Evolutionary conservation across 2,888 invertebrate species (phyloP).

Genomic region (Mylabris sibirica): DNA sequence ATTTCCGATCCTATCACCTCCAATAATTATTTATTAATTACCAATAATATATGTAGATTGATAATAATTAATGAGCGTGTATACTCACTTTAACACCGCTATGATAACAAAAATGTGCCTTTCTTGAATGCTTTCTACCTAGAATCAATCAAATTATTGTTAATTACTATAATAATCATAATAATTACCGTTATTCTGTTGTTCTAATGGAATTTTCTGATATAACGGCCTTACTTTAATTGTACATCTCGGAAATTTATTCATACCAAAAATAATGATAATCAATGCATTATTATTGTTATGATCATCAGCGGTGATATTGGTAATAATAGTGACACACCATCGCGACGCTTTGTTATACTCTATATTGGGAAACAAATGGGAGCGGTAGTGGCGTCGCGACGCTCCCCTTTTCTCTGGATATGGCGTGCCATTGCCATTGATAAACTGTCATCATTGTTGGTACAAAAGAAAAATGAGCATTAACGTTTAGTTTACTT

Average conservation of each 20-base stretch:
- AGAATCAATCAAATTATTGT: background rate
- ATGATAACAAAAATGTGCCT: conserved; percentile 21
- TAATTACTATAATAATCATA: background rate
- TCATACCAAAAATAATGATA: conserved; percentile 26
- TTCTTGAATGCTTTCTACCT: background rate
- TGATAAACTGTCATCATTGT: conserved; percentile 16
- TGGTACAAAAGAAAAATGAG: background rate
- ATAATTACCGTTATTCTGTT: background rate
- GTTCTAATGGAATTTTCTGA: background rate
- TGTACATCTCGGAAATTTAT: conserved; percentile 37
- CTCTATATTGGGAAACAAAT: conserved; percentile 28
- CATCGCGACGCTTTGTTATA: conserved; percentile 29
- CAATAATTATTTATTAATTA: conserved; percentile 36
- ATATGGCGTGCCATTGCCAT: conserved; percentile 25
- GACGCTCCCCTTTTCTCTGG: conserved; percentile 11
- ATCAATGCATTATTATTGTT: background rate
- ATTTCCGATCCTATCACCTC: conserved; percentile 52
- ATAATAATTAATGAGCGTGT: background rate
- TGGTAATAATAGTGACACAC: conserved; percentile 15
- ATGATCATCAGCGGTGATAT: background rate
- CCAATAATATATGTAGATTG: background rate
- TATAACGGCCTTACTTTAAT: conserved; percentile 34
- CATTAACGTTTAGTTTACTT: background rate
- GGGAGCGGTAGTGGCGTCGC: conserved; percentile 33
- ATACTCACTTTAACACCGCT: conserved; percentile 35